Base-by-base conservation (phyloP, 2,113 vertebrate species). In the Lutjanus erythropterus region DNA sequence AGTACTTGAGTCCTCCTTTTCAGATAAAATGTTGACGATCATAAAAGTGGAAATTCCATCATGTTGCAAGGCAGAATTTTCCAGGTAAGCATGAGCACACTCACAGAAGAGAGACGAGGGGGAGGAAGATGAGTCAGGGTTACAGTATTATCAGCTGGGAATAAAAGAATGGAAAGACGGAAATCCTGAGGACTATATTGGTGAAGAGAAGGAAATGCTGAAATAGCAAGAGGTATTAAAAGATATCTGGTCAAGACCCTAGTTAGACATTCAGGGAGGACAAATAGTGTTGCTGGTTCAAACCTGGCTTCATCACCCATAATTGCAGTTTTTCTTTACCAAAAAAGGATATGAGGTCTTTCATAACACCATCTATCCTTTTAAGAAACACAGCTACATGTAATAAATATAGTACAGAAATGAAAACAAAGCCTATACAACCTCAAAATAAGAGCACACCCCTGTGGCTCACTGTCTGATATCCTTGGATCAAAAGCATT, bases 51-150 rank as follows among this genome's bases (percentile, higher is more conserved):
- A 8, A 60, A 11, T 60, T 69, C 53, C 39, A 33, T 80, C 41
- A 47, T 66, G 71, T 67, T 74, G 10, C 42, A 71, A 77, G 59
- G 60, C 71, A 64, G 66, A 83, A 46, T 49, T 85, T 81, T 68
- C 68, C 73, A 79, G 71, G 62, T 65, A 79, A 50, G 44, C 50
- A 73, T 78, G 61, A 78, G 49, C 6, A 72, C 64, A 71, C 33
- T 74, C 62, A 60, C 11, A 65, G 42, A 19, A 65, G 42, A 19
- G 55, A n/a, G 46, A 46, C 23, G 74, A 67, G 65, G 74, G 35
- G 68, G 69, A 50, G 71, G 76, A 37, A 42, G 69, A 81, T 84
- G 86, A 83, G 78, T 89, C 78, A 87, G 41, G 35, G 23, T 77
- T 68, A 84, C 69, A 47, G 52, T 55, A 21, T 44, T 64, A 75